Percentiles rank a stretch among this genome's conserved stretches.
phyloP scores from a whole-genome alignment of 2,113 vertebrate genomes.

The Sceloporus tristichus region DNA sequence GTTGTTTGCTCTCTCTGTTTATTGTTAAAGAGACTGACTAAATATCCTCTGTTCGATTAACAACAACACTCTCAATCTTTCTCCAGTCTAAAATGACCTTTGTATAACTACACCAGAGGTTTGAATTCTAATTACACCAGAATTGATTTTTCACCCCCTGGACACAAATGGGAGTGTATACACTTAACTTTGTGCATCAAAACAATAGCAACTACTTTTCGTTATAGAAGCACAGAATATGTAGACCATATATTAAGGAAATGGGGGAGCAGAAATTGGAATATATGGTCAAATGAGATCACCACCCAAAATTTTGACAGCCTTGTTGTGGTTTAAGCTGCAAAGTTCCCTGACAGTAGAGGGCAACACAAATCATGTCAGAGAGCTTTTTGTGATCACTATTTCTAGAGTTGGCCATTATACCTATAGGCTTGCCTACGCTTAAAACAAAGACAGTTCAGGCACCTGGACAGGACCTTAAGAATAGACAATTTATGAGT shows the following conservation, averaged over 20 bases:
- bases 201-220: slow-evolving; percentile 51
- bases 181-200: slow-evolving; percentile 53
- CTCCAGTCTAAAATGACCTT: slow-evolving; percentile 57
- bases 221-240: slow-evolving; percentile 36
- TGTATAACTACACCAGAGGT: slow-evolving; percentile 41
- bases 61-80: slow-evolving; percentile 45
- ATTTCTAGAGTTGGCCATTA: no score
- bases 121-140: slow-evolving; percentile 37
- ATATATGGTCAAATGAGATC: not conserved
- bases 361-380: not conserved
- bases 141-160: slow-evolving; percentile 45
- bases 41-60: slow-evolving; percentile 49
- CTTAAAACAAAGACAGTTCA: slow-evolving; percentile 6
- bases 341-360: not conserved
- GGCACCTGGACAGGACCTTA: not conserved
- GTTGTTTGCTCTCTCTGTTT: slow-evolving; percentile 53
- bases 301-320: not conserved
- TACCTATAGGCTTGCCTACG: not conserved
- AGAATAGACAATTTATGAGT: not conserved
- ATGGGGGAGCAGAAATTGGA: not conserved
- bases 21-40: slow-evolving; percentile 53
- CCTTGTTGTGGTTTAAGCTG: not conserved
- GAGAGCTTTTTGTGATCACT: not conserved
- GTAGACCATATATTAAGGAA: slow-evolving; percentile 24
- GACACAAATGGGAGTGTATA: slow-evolving; percentile 35